phyloP scores from a whole-genome alignment of 1,140 invertebrate species.

The Solenopsis invicta region DNA sequence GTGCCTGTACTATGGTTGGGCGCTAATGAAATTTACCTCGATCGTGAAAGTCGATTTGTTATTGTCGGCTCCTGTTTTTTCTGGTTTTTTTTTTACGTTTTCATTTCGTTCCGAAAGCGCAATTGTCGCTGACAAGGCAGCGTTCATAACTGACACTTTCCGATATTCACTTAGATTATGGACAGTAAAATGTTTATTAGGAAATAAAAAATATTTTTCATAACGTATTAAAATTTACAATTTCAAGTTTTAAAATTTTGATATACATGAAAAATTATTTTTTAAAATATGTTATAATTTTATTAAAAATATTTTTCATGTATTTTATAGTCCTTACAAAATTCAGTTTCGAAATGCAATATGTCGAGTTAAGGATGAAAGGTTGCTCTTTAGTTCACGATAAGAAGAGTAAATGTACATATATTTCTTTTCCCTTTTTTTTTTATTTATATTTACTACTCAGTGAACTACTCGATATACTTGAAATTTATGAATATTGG shows the following conservation, averaged over 20 bases:
- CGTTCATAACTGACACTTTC: background rate
- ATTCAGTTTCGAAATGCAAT: conserved; percentile 14
- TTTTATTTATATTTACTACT: too few relatives aligned
- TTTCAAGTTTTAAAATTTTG: background rate
- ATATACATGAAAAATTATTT: background rate
- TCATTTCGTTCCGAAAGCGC: background rate
- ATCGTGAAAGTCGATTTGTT: conserved; percentile 41
- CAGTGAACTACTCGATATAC: background rate
- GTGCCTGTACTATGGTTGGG: background rate
- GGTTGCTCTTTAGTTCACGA: background rate
- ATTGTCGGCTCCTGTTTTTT: background rate
- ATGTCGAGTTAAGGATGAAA: background rate
- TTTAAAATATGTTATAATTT: background rate
- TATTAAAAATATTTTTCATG: background rate
- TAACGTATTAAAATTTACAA: background rate
- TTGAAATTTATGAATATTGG: conserved; percentile 39
- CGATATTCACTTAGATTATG: background rate
- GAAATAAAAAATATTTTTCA: background rate
- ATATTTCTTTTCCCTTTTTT: background rate
- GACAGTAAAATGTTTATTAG: background rate
- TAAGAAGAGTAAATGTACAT: background rate
- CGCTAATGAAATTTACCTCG: conserved; percentile 35
- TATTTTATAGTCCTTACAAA: background rate
- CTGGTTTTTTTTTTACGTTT: background rate
- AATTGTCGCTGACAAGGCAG: background rate